Percentiles rank a stretch among this genome's conserved stretches.
Evolutionary conservation across 1,140 invertebrate genomes (phyloP).

Genomic region (Papilio helenus): DNA sequence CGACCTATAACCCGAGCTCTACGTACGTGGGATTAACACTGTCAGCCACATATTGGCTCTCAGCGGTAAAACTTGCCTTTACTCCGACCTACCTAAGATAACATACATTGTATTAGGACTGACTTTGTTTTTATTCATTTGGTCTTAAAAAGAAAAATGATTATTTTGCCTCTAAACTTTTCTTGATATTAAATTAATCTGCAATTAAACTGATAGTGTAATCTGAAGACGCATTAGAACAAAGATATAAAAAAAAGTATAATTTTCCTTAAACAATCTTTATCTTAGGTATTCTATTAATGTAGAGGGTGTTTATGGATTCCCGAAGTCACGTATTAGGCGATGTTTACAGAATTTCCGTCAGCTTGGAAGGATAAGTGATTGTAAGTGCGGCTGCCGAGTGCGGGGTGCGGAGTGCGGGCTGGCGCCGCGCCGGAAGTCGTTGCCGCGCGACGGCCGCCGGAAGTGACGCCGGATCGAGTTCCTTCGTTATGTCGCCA

Average conservation of each 20-base stretch:
- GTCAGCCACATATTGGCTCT: conserved; percentile 36
- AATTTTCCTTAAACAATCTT: conserved; percentile 6
- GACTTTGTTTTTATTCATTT: not conserved
- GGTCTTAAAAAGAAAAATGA: not conserved
- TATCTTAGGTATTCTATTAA: not conserved
- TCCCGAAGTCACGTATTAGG: conserved; percentile 5
- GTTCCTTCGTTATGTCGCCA: conserved; percentile 66
- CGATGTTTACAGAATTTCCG: conserved; percentile 57
- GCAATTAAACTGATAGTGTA: not conserved
- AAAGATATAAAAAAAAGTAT: not conserved
- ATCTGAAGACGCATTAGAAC: not conserved
- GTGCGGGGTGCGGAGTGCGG: conserved; percentile 46
- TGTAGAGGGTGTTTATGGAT: conserved; percentile 19
- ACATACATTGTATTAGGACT: not conserved
- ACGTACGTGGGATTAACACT: conserved; percentile 34
- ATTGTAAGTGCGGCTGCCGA: conserved; percentile 67
- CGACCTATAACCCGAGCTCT: conserved; percentile 22
- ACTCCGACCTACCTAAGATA: not conserved
- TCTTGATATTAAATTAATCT: not conserved
- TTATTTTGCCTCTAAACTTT: not conserved
- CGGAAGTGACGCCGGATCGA: conserved; percentile 77
- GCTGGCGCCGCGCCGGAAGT: conserved; percentile 78
- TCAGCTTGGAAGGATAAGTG: conserved; percentile 69
- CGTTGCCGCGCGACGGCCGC: conserved; percentile 76
- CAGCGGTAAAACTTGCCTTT: conserved; percentile 13